phyloP scores from a whole-genome alignment of 2,888 invertebrate species.

The Athalia rosae region DNA sequence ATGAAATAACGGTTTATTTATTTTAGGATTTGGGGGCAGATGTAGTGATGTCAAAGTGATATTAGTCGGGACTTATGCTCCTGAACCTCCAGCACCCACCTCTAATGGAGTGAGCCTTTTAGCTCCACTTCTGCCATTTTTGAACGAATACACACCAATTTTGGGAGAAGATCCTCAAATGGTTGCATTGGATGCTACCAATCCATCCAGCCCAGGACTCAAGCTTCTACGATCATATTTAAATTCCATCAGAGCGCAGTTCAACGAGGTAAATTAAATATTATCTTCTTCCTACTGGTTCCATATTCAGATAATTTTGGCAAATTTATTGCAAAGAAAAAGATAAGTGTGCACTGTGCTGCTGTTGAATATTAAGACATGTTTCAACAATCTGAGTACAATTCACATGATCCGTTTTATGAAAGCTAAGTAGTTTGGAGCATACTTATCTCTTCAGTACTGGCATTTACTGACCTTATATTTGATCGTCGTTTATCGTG shows the following conservation, averaged over 20 bases:
- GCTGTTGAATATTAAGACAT: not conserved
- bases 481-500: constrained; percentile 21
- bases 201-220: constrained; percentile 71
- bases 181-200: constrained; percentile 70
- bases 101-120: constrained; percentile 65
- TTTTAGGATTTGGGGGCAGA: constrained; percentile 68
- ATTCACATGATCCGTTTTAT: not conserved
- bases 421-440: not conserved
- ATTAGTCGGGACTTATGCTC: constrained; percentile 71
- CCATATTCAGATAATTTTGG: not conserved
- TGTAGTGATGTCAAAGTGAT: constrained; percentile 68
- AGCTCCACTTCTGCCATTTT: constrained; percentile 66
- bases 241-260: constrained; percentile 67
- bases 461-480: constrained; percentile 14
- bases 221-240: constrained; percentile 69
- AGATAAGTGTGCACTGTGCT: constrained; percentile 4
- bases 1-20: no score
- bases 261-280: constrained; percentile 67
- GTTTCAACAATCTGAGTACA: not conserved
- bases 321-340: not conserved
- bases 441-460: constrained; percentile 16
- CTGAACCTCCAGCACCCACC: constrained; percentile 67
- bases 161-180: constrained; percentile 69
- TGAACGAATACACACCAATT: constrained; percentile 68
- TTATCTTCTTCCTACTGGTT: constrained; percentile 3